Percentiles rank a stretch among this genome's conserved stretches.
phyloP scores from a whole-genome alignment of 2,888 invertebrate genomes.

The Tiliacea citrago region DNA sequence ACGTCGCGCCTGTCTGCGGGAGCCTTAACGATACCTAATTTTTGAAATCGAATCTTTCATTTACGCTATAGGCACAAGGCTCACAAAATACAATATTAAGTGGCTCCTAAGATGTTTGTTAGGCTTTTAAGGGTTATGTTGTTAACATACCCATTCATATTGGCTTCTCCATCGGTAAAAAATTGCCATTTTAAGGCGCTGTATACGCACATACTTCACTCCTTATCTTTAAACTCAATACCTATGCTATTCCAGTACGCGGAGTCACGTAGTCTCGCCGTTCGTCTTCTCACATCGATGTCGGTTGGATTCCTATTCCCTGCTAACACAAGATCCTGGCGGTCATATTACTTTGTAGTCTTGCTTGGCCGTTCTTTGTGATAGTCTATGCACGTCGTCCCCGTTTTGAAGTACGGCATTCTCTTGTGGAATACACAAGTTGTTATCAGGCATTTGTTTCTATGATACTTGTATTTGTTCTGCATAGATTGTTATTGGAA shows the following conservation, averaged over 20 bases:
- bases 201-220: slow-evolving; percentile 5
- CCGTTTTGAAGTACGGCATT: slow-evolving; percentile 21
- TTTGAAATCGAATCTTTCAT: slow-evolving; percentile 7
- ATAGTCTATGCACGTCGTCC: background rate
- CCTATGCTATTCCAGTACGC: slow-evolving; percentile 24
- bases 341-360: slow-evolving; percentile 24
- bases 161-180: background rate
- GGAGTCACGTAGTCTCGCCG: slow-evolving; percentile 39
- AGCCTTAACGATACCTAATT: background rate
- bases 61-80: background rate
- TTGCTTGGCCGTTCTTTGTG: slow-evolving; percentile 28
- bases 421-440: background rate
- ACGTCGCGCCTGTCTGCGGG: no score
- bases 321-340: slow-evolving; percentile 42
- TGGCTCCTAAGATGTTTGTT: background rate
- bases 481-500: background rate
- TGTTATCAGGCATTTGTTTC: background rate
- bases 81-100: background rate
- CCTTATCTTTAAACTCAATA: slow-evolving; percentile 44
- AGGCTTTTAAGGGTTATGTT: background rate
- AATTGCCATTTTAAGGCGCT: background rate
- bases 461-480: background rate
- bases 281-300: slow-evolving; percentile 20
- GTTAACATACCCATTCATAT: background rate
- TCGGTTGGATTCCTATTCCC: slow-evolving; percentile 40